phyloP scores from a whole-genome alignment of 2,113 vertebrate species.

The Hemiprocne comata region DNA sequence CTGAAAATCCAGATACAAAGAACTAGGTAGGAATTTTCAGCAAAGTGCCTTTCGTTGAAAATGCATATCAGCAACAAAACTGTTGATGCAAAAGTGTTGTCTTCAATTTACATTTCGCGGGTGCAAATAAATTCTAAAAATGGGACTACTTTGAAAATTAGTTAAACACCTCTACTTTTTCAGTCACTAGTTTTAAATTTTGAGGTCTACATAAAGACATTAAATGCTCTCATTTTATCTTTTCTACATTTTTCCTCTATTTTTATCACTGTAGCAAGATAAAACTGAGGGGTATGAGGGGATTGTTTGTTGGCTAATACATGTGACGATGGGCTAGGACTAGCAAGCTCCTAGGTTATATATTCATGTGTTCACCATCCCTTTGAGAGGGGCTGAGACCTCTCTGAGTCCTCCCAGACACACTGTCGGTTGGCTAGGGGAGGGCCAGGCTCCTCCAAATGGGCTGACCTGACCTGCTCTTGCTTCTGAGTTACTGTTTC shows the following conservation, averaged over 20 bases:
- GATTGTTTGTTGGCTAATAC: background rate
- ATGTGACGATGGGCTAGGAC: background rate
- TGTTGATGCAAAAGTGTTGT: background rate
- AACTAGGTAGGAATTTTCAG: background rate
- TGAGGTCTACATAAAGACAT: background rate
- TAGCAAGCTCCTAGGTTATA: background rate
- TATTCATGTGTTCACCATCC: background rate
- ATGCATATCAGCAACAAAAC: background rate
- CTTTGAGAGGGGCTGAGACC: background rate
- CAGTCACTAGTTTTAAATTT: background rate
- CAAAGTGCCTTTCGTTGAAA: background rate
- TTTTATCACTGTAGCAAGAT: background rate
- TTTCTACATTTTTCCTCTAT: background rate
- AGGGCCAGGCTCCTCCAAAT: background rate
- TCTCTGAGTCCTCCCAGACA: background rate
- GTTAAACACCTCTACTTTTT: background rate
- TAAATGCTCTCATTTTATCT: background rate
- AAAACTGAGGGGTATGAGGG: accelerated
- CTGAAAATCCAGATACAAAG: background rate
- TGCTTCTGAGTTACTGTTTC: background rate
- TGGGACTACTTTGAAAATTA: background rate
- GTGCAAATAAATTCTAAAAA: background rate
- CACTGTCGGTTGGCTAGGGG: accelerated
- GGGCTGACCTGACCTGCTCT: background rate
- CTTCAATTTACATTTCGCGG: background rate